Base-by-base conservation (phyloP, 2,797 vertebrate species). In the Halcyon chelicuti region DNA sequence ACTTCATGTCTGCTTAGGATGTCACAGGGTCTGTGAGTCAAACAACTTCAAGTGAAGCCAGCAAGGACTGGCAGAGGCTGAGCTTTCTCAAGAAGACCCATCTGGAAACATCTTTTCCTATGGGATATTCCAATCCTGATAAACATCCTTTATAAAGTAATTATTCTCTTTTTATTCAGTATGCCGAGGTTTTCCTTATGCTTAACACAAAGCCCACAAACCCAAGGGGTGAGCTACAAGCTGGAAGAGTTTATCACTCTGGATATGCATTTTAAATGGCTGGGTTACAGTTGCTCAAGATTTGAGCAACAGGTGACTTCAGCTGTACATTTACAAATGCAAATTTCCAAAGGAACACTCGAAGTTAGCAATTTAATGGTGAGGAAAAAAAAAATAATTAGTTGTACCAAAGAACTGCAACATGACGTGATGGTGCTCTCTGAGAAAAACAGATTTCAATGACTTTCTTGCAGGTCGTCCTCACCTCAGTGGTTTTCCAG, bases 381-480 rank as follows among this genome's bases (percentile, higher is more conserved):
- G 55, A 86, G 49, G 42, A 14, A 54, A 40, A 12, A 46, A 14
- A n/a, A 7, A n/a, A 42, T 17, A 42, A 3, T 16, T 37, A 58
- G 2, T 19, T 44, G 33, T 7, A 71, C 21, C 58, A 77, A 19
- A 60, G 37, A 46, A 76, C 75, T 8, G 15, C 33, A 58, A 46
- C 49, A 29, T 6, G 29, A 19, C 2, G 5, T 12, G 33, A 37
- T 0, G 8, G 54, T 28, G 4, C 6, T 10, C 62, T 28, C 40
- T 14, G 44, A 60, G 47, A 55, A 63, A 62, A 31, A 1, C 11
- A 33, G 57, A 44, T 29, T 55, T 46, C 39, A 25, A 0, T 9
- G 10, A 22, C 3, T 66, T 44, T 13, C 23, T 60, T 26, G 16
- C 5, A 29, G 6, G 4, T 8, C 2, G 3, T 6, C 14, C 33